Evolutionary conservation across 2,113 vertebrate species (phyloP), one percentile per base, ranked within the genome.

Genomic region (Aegotheles bennettii): DNA sequence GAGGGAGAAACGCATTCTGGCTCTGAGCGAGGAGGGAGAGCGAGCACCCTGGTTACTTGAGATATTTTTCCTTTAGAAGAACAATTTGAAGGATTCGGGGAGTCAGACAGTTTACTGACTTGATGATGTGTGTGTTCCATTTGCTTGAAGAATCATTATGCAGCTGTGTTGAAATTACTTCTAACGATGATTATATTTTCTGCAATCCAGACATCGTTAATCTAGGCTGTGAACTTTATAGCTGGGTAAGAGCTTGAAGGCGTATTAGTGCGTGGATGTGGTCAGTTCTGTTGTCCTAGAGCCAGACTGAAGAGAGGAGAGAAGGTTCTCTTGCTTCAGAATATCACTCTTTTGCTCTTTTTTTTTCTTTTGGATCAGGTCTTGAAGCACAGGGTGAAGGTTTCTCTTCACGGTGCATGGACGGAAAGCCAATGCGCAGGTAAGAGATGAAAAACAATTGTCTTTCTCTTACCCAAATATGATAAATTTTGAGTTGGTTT

Each of bases 381-480:
- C 75, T 93, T 97, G 95, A 97, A 97, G 87, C 38, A 77, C 97
- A 97, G 94, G 78, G 89, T 97, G 97, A 96, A 98, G 97, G 96
- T 93, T 98, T 98, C 97, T 97, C 98, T 98, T 98, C 98, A 97
- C 98, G 95, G 98, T 99, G 99, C 98, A 99, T 99, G 99, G 99
- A 99, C 98, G 98, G 98, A 98, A 99, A 99, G 97, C 99, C 98
- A 99, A 99, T 99, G 99, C 99, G 99, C 98, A 99, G 99, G 99
- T 99, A 98, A 94, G 98, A 47, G 18, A 91, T 76, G 77, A 70
- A 93, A 88, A 90, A 0, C 59, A 51, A 14, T 61, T 75, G 43
- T 77, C 50, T 38, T 60, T 42, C 38, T 91, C 12, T 90, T 60
- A 51, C 6, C 24, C 47, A 83, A 36, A 4, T 5, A 29, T 11